A percentile compares a stretch with the other conserved stretches of the same genome.
Conservation (phyloP, 2,113 vertebrate genomes). For the Nicator chloris region DNA sequence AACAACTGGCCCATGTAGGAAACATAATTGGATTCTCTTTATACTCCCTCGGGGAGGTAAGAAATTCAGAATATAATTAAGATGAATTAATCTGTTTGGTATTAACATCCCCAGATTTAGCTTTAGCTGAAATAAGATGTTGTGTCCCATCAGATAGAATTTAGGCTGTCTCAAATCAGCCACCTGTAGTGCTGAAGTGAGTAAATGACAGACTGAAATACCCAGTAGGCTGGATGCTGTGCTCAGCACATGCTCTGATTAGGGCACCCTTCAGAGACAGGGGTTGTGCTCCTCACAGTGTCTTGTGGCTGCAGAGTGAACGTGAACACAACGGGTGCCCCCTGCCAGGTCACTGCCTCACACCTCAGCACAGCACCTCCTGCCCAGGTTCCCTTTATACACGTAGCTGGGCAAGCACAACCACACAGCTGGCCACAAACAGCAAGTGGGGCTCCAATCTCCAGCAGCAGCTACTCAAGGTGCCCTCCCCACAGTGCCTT, state of each 20-base stretch:
- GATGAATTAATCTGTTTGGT: slow-evolving; percentile 4
- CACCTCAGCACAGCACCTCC: not conserved
- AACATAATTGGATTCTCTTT: slow-evolving; percentile 24
- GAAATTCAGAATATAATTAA: slow-evolving; percentile 35
- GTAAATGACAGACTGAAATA: not conserved
- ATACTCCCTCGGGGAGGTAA: not conserved
- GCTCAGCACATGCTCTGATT: not conserved
- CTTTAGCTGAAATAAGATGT: not conserved
- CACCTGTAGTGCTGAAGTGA: slow-evolving; percentile 1
- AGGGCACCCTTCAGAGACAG: not conserved
- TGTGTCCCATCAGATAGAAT: slow-evolving; percentile 5
- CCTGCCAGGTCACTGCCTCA: not conserved
- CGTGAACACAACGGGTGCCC: rapidly evolving
- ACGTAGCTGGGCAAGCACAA: rapidly evolving
- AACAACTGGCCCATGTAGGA: not conserved
- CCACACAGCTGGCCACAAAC: not conserved
- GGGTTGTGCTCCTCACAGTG: not conserved
- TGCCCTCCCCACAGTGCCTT: not conserved
- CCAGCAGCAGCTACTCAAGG: not conserved
- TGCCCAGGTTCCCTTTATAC: not conserved
- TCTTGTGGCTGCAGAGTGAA: not conserved
- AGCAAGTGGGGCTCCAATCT: not conserved
- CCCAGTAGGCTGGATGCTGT: not conserved
- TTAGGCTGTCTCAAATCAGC: not conserved
- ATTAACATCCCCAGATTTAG: slow-evolving; percentile 5